Conservation (phyloP, 2,888 invertebrate genomes). For the Sesia apiformis region DNA sequence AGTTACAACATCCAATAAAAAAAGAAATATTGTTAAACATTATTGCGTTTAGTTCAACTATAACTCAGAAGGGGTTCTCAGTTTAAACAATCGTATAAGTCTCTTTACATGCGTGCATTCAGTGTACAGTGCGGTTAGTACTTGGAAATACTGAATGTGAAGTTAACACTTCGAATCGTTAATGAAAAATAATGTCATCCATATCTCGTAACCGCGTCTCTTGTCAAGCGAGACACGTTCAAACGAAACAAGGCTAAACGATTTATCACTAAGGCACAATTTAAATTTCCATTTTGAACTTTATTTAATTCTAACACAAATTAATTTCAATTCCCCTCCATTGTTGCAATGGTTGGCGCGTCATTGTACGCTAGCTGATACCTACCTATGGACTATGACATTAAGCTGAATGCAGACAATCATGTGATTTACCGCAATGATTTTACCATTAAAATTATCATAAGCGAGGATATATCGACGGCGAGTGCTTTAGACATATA, state of each 20-base stretch:
- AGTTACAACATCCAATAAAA: constrained; percentile 69
- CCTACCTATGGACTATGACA: too few relatives aligned
- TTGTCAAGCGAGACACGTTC: constrained; percentile 24
- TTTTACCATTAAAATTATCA: too few relatives aligned
- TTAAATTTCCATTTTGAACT: constrained; percentile 69
- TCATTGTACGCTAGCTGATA: too few relatives aligned
- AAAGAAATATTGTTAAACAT: constrained; percentile 58
- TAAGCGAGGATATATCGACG: too few relatives aligned
- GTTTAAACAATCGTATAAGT: constrained; percentile 24
- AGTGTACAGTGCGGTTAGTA: constrained; percentile 35
- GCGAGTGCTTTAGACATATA: too few relatives aligned
- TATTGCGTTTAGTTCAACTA: constrained; percentile 56
- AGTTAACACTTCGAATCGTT: constrained; percentile 21
- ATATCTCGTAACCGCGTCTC: constrained; percentile 21
- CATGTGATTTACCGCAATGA: too few relatives aligned
- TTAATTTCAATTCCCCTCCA: constrained; percentile 46
- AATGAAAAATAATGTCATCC: constrained; percentile 16
- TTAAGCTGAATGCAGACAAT: too few relatives aligned
- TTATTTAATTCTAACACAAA: constrained; percentile 62
- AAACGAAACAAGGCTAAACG: constrained; percentile 50
- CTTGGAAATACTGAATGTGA: constrained; percentile 15
- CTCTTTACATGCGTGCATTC: constrained; percentile 10
- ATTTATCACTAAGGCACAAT: constrained; percentile 71
- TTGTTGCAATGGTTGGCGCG: neutral
- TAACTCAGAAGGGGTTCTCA: constrained; percentile 44